Base-by-base conservation (phyloP, 2,888 invertebrate genomes). In the Boloria euphrosyne region DNA sequence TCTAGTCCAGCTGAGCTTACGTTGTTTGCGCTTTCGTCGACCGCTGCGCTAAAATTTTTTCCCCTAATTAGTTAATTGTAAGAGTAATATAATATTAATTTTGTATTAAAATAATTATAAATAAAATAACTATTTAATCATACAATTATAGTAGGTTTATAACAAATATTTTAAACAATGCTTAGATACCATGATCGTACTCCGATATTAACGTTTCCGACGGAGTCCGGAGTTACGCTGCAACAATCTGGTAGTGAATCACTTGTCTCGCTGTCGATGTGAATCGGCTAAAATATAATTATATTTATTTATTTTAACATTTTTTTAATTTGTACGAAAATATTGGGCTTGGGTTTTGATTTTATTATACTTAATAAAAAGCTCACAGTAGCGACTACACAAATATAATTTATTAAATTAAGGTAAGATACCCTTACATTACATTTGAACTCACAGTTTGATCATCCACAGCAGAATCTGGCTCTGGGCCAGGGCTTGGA, bases 1-100 rank as follows among this genome's bases (percentile, higher is more conserved):
- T 98, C 98, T 78, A 96, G 88, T 63, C 96, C 95, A 59, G 95
- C 95, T 18, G 95, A 94, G 66, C 96, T 95, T 10, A 96, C 95
- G 1, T 88, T 73, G 47, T 83, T 80, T 22, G 86, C 85, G 18
- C 75, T 76, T 47, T 89, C 90, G 4, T 75, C 71, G 13, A 83
- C 83, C 49, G 84, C 79, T 16, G 74, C 67, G 18, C 78, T 79
- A 68, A 70, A 67, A 51, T 13, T 0, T 4, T 13, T 7, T 14
- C 18, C 13, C 17, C 38, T 18, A 5, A 55, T 46, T 59, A 38
- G 7, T 38, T 38, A 14, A 49, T 49, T 6, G 16, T 49, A 16
- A 16, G 6, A 49, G 3, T 16, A 49, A 49, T 59, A 4, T 14
- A 18, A 13, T 16, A 13, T 4, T 18, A 4, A n/a, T 16, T 49